Base-by-base conservation (phyloP, 1,140 invertebrate species). In the Temnothorax curvispinosus region DNA sequence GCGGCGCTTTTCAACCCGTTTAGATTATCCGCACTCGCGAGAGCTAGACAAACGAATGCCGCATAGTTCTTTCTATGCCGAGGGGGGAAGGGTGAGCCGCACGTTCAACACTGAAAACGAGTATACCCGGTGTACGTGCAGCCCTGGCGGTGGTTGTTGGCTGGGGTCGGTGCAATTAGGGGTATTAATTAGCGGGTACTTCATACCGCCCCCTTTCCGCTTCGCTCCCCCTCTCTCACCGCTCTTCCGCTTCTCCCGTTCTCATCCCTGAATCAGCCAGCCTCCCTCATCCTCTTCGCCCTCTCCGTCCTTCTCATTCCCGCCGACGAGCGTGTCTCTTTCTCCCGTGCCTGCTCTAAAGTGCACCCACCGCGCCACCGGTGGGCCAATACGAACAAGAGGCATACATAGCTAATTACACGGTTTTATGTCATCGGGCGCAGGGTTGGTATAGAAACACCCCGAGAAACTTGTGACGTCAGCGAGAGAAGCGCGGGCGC, bases 111-210 rank as follows among this genome's bases (percentile, higher is more conserved):
- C 21, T 91, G 89, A 86, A 89, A 91, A 88, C 89, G 90, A 86
- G 80, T 74, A 88, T 90, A 90, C 62, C 65, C 87, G 76, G 87
- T 89, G 58, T 92, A 90, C 85, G 90, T 91, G 92, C 90, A 87
- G 91, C 88, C 91, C 92, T 93, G 91, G 87, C 81, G 82, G 56
- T 86, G 84, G 91, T 88, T 89, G 86, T 90, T 92, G 89, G 85
- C 84, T 92, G 89, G 93, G 92, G 92, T 93, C 91, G 93, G 90
- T 92, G 93, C 94, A 95, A 95, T 95, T 95, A 94, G 93, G 94
- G 93, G 93, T 95, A 95, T 95, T 95, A 95, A 95, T 95, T 95
- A 95, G 93, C 94, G 90, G 89, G 93, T 93, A 94, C 94, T 94
- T 94, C 89, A 92, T 92, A 87, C 85, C 87, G 85, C 80, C 91